Percentiles rank a stretch among this genome's conserved stretches.
These are phyloP conservation scores for Crossaster papposus DNA, from an alignment of 53 echinoderm and acorn worm species.

Conservation along the genomic window DNA sequence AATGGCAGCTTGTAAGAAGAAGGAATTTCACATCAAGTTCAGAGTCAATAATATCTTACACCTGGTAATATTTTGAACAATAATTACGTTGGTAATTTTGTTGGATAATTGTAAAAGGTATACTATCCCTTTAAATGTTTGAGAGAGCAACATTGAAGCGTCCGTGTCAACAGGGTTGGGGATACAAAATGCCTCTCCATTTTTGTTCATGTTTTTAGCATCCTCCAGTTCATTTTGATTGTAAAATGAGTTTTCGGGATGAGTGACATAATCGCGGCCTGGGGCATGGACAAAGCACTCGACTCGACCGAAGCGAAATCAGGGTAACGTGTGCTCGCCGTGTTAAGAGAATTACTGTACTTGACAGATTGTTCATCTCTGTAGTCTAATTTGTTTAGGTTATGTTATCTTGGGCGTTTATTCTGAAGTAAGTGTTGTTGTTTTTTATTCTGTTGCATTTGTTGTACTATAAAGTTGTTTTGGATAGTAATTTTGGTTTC, in stretches of 20 bases:
- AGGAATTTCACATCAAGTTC: no score
- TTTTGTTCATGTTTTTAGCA: constrained; percentile 13
- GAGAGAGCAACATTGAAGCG: not conserved
- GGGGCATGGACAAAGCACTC: constrained; percentile 20
- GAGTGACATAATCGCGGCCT: constrained; percentile 18
- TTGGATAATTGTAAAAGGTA: no score
- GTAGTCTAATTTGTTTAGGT: not conserved
- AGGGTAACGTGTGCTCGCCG: not conserved
- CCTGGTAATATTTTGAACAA: no score
- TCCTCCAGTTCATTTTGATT: constrained; percentile 15
- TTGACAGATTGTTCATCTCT: not conserved
- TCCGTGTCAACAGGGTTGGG: constrained; percentile 2
- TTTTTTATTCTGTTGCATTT: not conserved
- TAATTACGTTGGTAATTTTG: no score
- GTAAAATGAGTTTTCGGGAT: constrained; percentile 37
- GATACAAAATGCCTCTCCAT: not conserved
- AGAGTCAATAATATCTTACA: no score
- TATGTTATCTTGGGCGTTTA: not conserved
- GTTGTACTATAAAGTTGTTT: not conserved
- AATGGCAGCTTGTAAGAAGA: no score
- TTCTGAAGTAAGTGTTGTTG: not conserved
- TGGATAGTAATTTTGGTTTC: not conserved
- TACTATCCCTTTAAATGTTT: no score
- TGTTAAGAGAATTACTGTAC: not conserved
- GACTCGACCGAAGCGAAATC: not conserved